Base-by-base conservation (phyloP, 2,888 invertebrate species). In the Calephelis perditalis region DNA sequence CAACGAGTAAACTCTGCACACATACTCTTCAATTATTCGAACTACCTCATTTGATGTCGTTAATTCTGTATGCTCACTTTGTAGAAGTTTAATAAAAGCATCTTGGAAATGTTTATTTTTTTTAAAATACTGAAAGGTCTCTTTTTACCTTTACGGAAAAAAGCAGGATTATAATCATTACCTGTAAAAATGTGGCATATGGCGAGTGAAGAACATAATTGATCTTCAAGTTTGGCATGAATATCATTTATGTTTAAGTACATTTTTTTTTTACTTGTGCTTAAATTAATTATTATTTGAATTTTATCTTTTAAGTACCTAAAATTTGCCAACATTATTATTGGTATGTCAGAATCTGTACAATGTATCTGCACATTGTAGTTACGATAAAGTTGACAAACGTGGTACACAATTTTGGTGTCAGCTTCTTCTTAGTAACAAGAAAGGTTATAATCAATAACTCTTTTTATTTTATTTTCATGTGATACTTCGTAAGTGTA, bases 391-490 rank as follows among this genome's bases (percentile, higher is more conserved):
- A 66, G 58, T 63, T 64, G 52, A 59, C 64, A 65, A 63, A 65
- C 61, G 59, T 63, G 63, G 61, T 60, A 62, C 49, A 65, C 63
- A 60, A 62, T 64, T 66, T 63, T 64, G 57, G 64, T 64, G 58
- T 64, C 66, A 59, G 64, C 64, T 62, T 66, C 66, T 66, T 66
- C 64, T 57, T 64, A 63, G 60, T 64, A 58, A 57, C 62, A 66
- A 56, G 63, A 62, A 58, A 65, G 62, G 52, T 63, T 62, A 60
- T 62, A 60, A 26, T 62, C 63, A 61, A 65, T 63, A 44, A 63
- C 60, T 63, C 58, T 61, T 62, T 59, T 64, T 56, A 61, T 61
- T 63, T 63, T 62, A 60, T 60, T 60, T 60, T 62, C 62, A 62
- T 40, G 56, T 36, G 62, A 62, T 49, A 65, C 59, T 56, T 61